A percentile compares a stretch with the other conserved stretches of the same genome.
Conservation (phyloP, 2,888 invertebrate species). For the Buathra laborator region DNA sequence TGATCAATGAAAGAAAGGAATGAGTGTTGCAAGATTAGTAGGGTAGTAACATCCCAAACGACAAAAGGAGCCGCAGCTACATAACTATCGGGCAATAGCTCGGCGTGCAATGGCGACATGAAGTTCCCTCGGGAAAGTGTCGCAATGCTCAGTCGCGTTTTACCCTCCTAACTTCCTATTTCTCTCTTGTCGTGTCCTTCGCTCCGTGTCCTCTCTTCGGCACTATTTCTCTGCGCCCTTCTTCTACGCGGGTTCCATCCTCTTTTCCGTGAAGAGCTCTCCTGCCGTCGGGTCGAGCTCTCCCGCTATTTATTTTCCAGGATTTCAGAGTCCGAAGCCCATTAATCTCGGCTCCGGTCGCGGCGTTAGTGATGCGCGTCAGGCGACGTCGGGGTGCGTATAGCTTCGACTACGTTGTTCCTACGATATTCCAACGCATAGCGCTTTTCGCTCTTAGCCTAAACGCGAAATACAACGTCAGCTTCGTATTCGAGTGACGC, state of each 20-base stretch:
- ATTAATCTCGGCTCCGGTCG: slow-evolving; percentile 82
- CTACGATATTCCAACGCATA: slow-evolving; percentile 27
- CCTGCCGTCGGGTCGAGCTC: slow-evolving; percentile 73
- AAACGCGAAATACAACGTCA: slow-evolving; percentile 9
- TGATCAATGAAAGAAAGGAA: background rate
- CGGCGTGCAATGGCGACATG: slow-evolving; percentile 55
- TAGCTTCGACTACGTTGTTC: slow-evolving; percentile 70
- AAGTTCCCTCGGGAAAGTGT: slow-evolving; percentile 32
- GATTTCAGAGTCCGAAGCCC: slow-evolving; percentile 84
- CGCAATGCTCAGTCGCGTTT: slow-evolving; percentile 38
- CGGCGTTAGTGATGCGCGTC: slow-evolving; percentile 84
- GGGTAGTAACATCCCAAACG: slow-evolving; percentile 14
- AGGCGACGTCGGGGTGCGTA: slow-evolving; percentile 83
- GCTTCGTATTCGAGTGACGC: slow-evolving; percentile 10
- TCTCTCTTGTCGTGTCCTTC: slow-evolving; percentile 39
- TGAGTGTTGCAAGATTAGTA: background rate
- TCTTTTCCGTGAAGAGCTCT: slow-evolving; percentile 45
- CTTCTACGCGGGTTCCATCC: slow-evolving; percentile 61
- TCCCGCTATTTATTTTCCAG: slow-evolving; percentile 85
- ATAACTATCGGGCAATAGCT: background rate
- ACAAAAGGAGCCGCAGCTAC: slow-evolving; percentile 31
- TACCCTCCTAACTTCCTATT: slow-evolving; percentile 48
- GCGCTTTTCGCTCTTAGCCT: slow-evolving; percentile 42
- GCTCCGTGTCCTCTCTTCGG: slow-evolving; percentile 68
- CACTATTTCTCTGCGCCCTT: slow-evolving; percentile 70